Conservation (phyloP, 2,888 invertebrate genomes). For the Plemyria rubiginata region DNA sequence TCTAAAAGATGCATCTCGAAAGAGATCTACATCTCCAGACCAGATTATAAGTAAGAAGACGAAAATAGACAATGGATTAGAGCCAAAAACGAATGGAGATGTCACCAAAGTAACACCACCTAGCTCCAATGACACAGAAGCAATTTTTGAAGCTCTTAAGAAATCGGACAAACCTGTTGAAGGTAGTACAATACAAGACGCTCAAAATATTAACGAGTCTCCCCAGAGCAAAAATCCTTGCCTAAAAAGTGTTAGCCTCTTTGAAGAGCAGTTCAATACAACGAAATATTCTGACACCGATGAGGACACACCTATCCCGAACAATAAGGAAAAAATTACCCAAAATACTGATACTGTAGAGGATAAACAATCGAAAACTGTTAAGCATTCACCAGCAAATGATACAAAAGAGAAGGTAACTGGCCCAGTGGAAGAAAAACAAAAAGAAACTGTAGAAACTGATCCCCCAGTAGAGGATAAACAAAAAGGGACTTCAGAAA, state of each 20-base stretch:
- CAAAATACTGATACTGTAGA: not conserved
- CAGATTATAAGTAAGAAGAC: conserved; percentile 24
- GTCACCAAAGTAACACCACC: conserved; percentile 30
- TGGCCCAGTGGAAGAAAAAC: conserved; percentile 9
- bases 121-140: conserved; percentile 32
- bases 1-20: conserved; percentile 25
- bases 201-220: conserved; percentile 7
- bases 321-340: conserved; percentile 16
- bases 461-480: not conserved
- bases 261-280: conserved; percentile 61
- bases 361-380: not conserved
- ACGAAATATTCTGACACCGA: conserved; percentile 57
- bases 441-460: conserved; percentile 36
- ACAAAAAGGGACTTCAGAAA: not conserved
- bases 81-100: conserved; percentile 24
- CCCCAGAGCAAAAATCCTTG: conserved; percentile 57
- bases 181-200: conserved; percentile 7
- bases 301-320: conserved; percentile 37
- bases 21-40: conserved; percentile 33
- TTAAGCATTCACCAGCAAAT: conserved; percentile 1
- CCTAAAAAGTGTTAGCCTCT: conserved; percentile 68
- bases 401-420: conserved; percentile 23
- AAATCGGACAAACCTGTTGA: conserved; percentile 11
- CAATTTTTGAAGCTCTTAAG: conserved; percentile 20
- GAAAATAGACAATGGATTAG: conserved; percentile 26